Evolutionary conservation across 2,797 vertebrate species (phyloP), one percentile per base, ranked within the genome.

Genomic region (Hyperoplus lanceolatus): DNA sequence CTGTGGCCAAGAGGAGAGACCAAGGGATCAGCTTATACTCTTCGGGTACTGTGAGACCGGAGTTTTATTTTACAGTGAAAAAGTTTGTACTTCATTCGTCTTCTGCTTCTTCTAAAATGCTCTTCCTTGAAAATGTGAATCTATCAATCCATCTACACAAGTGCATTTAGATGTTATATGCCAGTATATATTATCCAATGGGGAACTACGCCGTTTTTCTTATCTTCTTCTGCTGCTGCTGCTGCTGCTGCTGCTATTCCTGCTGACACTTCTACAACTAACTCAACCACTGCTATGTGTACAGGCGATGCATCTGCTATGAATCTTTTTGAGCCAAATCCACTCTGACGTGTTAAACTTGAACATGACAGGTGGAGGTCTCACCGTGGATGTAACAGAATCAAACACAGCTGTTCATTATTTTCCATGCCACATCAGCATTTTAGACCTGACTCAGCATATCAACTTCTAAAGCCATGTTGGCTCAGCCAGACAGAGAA

Each of bases 331-430:
- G 49, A 77, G 64, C 29, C 54, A 60, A 53, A 81, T 69, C 8
- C 1, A 42, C 8, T n/a, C 18, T 67, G 41, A 67, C 70, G 66
- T 49, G 46, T 16, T 70, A 15, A 53, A 57, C 15, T 50, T 46
- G 8, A 81, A n/a, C 21, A 8, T 55, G 70, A 16, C 62, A 54
- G 45, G 57, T 16, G 29, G 39, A 21, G 13, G 39, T 43, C 74
- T 70, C 48, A 46, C 59, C 70, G 36, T 49, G 14, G 42, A 59
- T 70, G 0, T 12, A 73, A 39, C 18, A 50, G 36, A 84, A 65
- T 76, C 3, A 59, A 70, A 74, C 50, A 48, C 67, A 75, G 36
- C 70, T 85, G 86, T 67, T 83, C 79, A 67, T 72, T 80, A 56
- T 49, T 51, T 46, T 55, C 38, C 36, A 15, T 82, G 59, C 71